Evolutionary conservation across 2,797 vertebrate species (phyloP).

Genomic region (Aeoliscus strigatus): DNA sequence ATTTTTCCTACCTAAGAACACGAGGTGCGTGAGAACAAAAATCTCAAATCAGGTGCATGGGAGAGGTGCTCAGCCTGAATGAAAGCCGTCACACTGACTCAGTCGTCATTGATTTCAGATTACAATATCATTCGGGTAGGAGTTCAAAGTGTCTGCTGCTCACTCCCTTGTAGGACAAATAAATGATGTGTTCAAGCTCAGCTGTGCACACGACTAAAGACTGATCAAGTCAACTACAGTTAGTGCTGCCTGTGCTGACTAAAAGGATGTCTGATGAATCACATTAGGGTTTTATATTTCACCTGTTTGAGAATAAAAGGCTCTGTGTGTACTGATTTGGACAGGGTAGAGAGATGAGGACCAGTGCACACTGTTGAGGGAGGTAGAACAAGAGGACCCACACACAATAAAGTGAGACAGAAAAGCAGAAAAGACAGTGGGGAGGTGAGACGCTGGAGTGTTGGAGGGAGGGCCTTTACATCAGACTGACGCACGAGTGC

Average conservation of each 20-base stretch:
- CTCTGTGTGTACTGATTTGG: constrained; percentile 16
- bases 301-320: constrained; percentile 19
- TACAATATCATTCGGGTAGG: constrained; percentile 41
- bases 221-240: constrained; percentile 27
- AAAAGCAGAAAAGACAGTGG: constrained; percentile 9
- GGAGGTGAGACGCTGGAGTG: no score
- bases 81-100: constrained; percentile 31
- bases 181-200: constrained; percentile 22
- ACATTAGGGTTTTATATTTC: constrained; percentile 22
- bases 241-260: constrained; percentile 21
- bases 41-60: constrained; percentile 26
- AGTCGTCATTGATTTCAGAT: constrained; percentile 54
- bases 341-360: constrained; percentile 2
- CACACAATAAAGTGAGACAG: constrained; percentile 10
- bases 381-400: constrained; percentile 19
- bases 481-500: constrained; percentile 85
- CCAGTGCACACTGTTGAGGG: constrained; percentile 11
- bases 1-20: constrained; percentile 43
- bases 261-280: constrained; percentile 48
- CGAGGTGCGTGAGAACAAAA: constrained; percentile 15
- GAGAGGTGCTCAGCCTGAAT: constrained; percentile 25
- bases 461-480: constrained; percentile 75
- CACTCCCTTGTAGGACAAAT: constrained; percentile 39
- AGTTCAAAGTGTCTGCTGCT: constrained; percentile 35
- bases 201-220: constrained; percentile 28